Evolutionary conservation across 2,888 invertebrate genomes (phyloP), one percentile per base, ranked within the genome.

Genomic region (Synergus gifuensis): DNA sequence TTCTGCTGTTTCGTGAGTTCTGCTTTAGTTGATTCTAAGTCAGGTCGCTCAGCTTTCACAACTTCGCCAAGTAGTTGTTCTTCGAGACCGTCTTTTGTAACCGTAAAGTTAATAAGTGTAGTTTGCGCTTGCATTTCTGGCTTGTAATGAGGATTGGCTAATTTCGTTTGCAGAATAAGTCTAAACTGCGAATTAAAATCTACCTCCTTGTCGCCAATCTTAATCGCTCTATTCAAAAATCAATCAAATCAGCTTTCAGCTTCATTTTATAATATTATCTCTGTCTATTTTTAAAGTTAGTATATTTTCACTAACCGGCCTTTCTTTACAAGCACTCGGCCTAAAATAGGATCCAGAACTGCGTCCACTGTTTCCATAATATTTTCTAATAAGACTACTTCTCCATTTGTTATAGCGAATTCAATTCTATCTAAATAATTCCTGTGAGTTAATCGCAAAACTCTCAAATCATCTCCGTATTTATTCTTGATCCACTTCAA

Each of bases 61-160:
- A 98, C 98, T 92, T 98, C 98, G 9, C 98, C 98, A 42, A 98
- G 92, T 16, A 98, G 93, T 91, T 98, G 98, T 88, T 98, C 98
- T 91, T 98, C 98, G 18, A 98, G 93, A 49, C 98, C 98, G 91
- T 98, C 98, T 88, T 95, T 95, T 0, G 98, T 98, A 2, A 98
- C 98, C 1, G 98, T 98, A 89, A 98, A 98, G 93, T 98, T 98
- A 83, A 98, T 98, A 18, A 98, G 94, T 0, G 98, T 98, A 9
- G 98, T 97, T 93, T 98, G 98, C 0, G 98, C 98, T 92, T 98
- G 98, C 95, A 98, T 97, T 93, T 98, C 98, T 0, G 98, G 98
- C 90, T 98, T 98, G 91, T 98, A 98, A 93, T 98, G 98, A 0
- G 98, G 98, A 93, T 98, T 98, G 0, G 97, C 98, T 82, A 98